Conservation (phyloP, 1,140 invertebrate species). For the Musca vetustissima region DNA sequence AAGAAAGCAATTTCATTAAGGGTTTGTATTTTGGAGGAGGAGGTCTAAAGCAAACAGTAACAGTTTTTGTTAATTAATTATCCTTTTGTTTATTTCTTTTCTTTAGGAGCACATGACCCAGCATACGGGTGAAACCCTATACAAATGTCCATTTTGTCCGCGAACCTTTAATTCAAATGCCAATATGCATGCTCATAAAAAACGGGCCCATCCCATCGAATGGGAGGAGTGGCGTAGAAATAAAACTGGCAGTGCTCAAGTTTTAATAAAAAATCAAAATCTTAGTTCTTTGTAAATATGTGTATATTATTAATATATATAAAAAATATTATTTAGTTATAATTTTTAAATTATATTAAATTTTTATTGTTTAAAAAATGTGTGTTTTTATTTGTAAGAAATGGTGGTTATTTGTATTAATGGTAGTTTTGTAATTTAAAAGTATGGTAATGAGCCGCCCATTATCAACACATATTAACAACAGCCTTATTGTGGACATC, state of each 20-base stretch:
- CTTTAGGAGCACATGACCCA: conserved; percentile 52
- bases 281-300: conserved; percentile 4
- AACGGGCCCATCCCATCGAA: conserved; percentile 51
- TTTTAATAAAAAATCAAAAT: conserved; percentile 10
- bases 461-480: too few species aligned
- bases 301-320: not conserved
- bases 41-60: too few species aligned
- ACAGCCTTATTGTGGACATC: too few species aligned
- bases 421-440: too few species aligned
- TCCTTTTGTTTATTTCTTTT: not conserved
- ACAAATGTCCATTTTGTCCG: conserved; percentile 51
- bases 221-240: conserved; percentile 52
- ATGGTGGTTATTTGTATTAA: too few species aligned
- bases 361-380: too few species aligned
- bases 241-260: conserved; percentile 45
- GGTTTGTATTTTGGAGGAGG: conserved; percentile 26
- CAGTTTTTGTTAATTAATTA: too few species aligned
- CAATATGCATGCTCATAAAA: conserved; percentile 54
- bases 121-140: conserved; percentile 49
- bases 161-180: conserved; percentile 52
- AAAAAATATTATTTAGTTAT: too few species aligned
- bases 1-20: conserved; percentile 51
- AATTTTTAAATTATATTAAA: too few species aligned
- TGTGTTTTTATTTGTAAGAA: too few species aligned
- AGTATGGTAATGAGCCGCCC: too few species aligned